Evolutionary conservation across 1,140 invertebrate species (phyloP), one percentile per base, ranked within the genome.

Genomic region (Contarinia nasturtii): DNA sequence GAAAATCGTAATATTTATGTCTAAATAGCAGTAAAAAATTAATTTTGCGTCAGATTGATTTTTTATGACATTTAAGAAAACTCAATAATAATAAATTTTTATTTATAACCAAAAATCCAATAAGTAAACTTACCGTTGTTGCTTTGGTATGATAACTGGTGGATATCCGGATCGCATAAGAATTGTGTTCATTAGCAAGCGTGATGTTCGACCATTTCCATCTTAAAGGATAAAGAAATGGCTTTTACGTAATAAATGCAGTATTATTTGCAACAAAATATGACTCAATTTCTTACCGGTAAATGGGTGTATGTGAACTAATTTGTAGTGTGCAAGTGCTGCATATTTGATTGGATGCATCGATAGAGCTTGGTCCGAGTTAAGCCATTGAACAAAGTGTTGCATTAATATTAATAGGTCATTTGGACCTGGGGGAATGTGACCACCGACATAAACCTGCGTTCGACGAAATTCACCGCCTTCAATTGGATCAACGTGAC

Each of bases 161-260:
- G 93, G 93, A 68, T 86, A 97, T 1, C 92, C 93, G n/a, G 87
- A 85, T 64, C 89, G 84, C 86, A 98, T 94, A n/a, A 98, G 69
- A 50, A 98, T 81, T 50, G 93, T 74, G 63, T 98, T 98, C 92
- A 98, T 97, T 1, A 98, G 67, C 8, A 98, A 69, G 36, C 93
- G 68, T 2, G 90, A 90, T 0, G 93, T 97, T 55, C 94, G 72
- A 1, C 93, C 94, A 63, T 98, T 98, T 22, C 92, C 92, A 64
- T 92, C n/a, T n/a, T n/a, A n/a, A n/a, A n/a, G n/a, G n/a, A n/a
- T n/a, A n/a, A n/a, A n/a, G n/a, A n/a, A n/a, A n/a, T n/a, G n/a
- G n/a, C n/a, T n/a, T n/a, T n/a, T n/a, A n/a, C n/a, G n/a, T 86
- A 0, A 77, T 74, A n/a, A n/a, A n/a, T n/a, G n/a, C n/a, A n/a